Evolutionary conservation across 2,888 invertebrate genomes (phyloP).

Genomic region (Drosophila neotestacea): DNA sequence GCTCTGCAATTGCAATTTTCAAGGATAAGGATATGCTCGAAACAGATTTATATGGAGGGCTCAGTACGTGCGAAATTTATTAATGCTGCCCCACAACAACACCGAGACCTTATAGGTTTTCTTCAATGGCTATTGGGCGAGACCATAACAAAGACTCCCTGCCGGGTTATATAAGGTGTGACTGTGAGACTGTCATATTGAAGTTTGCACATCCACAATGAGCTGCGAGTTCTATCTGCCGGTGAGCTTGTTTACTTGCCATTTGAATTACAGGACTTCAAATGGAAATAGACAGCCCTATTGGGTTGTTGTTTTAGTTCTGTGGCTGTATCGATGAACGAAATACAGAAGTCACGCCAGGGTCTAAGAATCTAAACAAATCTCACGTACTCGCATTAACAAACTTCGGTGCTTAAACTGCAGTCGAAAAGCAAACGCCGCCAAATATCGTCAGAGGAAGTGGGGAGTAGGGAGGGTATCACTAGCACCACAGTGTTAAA

Average conservation of each 20-base stretch:
- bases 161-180: conserved; percentile 65
- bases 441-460: conserved; percentile 17
- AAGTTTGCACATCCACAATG: conserved; percentile 66
- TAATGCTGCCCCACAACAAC: conserved; percentile 56
- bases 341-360: conserved; percentile 11
- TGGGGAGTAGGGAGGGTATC: not conserved
- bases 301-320: conserved; percentile 20
- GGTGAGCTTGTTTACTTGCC: conserved; percentile 25
- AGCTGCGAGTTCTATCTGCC: conserved; percentile 11
- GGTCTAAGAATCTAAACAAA: conserved; percentile 50
- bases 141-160: conserved; percentile 45
- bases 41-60: conserved; percentile 74
- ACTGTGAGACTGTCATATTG: conserved; percentile 45
- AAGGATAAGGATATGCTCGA: conserved; percentile 78
- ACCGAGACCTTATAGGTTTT: conserved; percentile 16
- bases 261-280: conserved; percentile 56
- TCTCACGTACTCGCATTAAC: conserved; percentile 77
- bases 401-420: conserved; percentile 74
- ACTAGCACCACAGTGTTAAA: conserved; percentile 23
- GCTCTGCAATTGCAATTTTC: conserved; percentile 80
- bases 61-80: conserved; percentile 77
- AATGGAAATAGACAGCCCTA: conserved; percentile 46
- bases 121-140: conserved; percentile 16
- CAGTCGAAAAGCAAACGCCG: conserved; percentile 68
- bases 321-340: conserved; percentile 16